These are phyloP conservation scores for Sebastes baramenuke DNA, from an alignment of 2,797 vertebrate species.

Conservation along the genomic window DNA sequence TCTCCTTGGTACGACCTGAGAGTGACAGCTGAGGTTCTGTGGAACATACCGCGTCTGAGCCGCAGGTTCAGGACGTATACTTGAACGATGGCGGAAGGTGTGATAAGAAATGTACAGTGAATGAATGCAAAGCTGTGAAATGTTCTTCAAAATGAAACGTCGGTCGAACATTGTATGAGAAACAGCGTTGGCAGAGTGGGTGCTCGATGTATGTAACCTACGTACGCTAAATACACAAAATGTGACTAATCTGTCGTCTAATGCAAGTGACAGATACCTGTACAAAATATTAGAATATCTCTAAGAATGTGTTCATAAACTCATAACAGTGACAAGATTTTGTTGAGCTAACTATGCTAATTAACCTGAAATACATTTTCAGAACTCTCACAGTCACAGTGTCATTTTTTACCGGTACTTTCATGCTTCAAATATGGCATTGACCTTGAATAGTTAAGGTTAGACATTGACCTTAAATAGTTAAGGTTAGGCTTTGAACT, in stretches of 20 bases:
- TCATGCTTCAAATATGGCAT: background rate
- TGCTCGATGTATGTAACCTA: background rate
- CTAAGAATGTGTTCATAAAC: too few species aligned
- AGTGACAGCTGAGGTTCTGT: constrained; percentile 64
- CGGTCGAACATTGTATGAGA: background rate
- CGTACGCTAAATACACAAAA: background rate
- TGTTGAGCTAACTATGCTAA: background rate
- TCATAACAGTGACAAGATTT: background rate
- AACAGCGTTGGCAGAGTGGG: background rate
- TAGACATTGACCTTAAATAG: too few species aligned
- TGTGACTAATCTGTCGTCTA: background rate
- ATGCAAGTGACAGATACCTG: background rate
- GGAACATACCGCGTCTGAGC: background rate
- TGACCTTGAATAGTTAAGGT: too few species aligned
- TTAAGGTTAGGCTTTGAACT: too few species aligned
- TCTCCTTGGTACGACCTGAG: constrained; percentile 84
- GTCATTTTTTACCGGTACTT: background rate
- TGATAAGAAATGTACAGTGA: background rate
- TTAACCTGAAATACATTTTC: background rate
- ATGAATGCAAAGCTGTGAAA: background rate
- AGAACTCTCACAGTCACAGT: background rate
- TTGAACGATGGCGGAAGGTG: background rate
- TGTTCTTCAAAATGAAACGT: background rate
- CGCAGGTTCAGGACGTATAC: background rate
- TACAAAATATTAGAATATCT: background rate